phyloP scores from a whole-genome alignment of 2,888 invertebrate species.

The Monoplex corrugatus region DNA sequence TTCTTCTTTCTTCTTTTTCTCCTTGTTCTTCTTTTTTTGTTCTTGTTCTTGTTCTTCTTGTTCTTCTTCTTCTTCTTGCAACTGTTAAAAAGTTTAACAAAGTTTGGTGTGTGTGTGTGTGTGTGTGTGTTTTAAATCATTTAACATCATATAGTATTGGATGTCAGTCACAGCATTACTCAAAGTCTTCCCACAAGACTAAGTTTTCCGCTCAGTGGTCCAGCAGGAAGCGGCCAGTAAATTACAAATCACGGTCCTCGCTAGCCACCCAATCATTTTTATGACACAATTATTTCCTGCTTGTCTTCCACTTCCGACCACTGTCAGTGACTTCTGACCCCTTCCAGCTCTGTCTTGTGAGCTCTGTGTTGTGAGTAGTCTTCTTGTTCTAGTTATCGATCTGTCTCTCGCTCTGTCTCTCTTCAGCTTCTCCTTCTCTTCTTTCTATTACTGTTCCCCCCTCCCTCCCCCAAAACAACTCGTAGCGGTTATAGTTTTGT shows the following conservation, averaged over 20 bases:
- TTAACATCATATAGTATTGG: not conserved
- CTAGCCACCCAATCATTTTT: slow-evolving; percentile 35
- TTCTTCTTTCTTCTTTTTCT: not conserved
- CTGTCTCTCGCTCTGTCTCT: not conserved
- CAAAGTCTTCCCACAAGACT: not conserved
- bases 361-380: too few relatives aligned
- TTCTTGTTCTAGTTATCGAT: not conserved
- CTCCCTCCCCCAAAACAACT: too few relatives aligned
- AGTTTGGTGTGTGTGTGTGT: not conserved
- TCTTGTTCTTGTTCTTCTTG: slow-evolving; percentile 11
- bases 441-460: too few relatives aligned
- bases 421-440: too few relatives aligned
- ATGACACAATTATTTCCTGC: slow-evolving; percentile 40
- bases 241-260: not conserved
- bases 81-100: too few relatives aligned
- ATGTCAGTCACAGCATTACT: not conserved
- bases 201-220: not conserved
- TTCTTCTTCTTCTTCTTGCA: not conserved
- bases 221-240: slow-evolving; percentile 1
- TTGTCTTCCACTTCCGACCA: slow-evolving; percentile 27
- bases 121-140: not conserved
- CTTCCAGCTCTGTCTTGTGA: not conserved
- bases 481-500: too few relatives aligned
- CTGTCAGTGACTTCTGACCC: not conserved
- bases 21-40: not conserved